A percentile compares a stretch with the other conserved stretches of the same genome.
Evolutionary conservation across 1,140 invertebrate species (phyloP).

Genomic region (Melitaea cinxia): DNA sequence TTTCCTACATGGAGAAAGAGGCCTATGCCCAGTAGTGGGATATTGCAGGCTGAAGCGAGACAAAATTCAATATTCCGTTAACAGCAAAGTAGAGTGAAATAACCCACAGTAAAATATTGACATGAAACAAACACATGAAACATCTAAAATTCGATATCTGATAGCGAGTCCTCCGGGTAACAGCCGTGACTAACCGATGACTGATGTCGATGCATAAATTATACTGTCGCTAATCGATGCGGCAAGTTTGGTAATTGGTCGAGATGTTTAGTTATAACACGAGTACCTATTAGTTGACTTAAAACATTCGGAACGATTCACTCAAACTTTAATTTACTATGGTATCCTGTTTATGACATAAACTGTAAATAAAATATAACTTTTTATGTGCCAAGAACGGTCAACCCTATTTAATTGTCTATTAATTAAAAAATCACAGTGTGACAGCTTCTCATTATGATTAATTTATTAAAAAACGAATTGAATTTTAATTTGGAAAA

Average conservation of each 20-base stretch:
- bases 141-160: not conserved
- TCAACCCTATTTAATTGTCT: too few species aligned
- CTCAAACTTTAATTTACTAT: not conserved
- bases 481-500: too few species aligned
- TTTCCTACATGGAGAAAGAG: too few species aligned
- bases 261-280: conserved; percentile 3
- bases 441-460: too few species aligned
- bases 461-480: too few species aligned
- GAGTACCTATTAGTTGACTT: conserved; percentile 5
- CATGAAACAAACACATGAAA: not conserved
- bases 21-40: too few species aligned
- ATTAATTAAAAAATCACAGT: too few species aligned
- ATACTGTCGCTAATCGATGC: conserved; percentile 13
- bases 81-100: too few species aligned
- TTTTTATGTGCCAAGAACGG: too few species aligned
- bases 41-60: too few species aligned
- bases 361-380: not conserved
- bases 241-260: conserved; percentile 15
- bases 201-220: conserved; percentile 23
- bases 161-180: not conserved
- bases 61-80: too few species aligned
- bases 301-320: not conserved
- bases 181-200: conserved; percentile 16
- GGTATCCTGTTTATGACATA: not conserved
- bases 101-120: too few species aligned